A percentile compares a stretch with the other conserved stretches of the same genome.
Evolutionary conservation across 2,888 invertebrate species (phyloP).

Genomic region (Ochlodes sylvanus): DNA sequence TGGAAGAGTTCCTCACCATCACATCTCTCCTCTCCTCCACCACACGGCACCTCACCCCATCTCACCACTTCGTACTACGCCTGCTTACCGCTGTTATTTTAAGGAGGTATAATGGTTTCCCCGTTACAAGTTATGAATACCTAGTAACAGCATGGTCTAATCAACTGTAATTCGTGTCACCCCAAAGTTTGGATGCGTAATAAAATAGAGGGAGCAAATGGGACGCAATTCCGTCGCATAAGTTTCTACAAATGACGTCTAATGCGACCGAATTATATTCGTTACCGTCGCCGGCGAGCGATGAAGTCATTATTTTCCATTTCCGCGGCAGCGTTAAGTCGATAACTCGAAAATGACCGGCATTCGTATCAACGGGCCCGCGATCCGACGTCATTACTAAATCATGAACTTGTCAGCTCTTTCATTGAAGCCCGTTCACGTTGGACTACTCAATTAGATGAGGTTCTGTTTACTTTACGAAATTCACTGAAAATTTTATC

Average conservation of each 20-base stretch:
- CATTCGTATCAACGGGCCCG: conserved; percentile 69
- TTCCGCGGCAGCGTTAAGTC: conserved; percentile 78
- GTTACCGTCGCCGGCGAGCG: conserved; percentile 67
- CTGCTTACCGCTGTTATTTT: too few relatives aligned
- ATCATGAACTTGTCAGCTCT: conserved; percentile 56
- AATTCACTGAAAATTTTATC: neutral
- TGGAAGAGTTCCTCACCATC: too few relatives aligned
- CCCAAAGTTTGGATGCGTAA: conserved; percentile 24
- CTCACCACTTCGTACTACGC: too few relatives aligned
- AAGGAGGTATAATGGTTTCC: too few relatives aligned
- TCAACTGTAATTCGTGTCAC: conserved; percentile 24
- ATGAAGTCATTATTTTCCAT: conserved; percentile 84
- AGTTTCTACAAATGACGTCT: conserved; percentile 71
- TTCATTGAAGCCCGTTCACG: conserved; percentile 39
- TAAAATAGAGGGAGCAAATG: conserved; percentile 34
- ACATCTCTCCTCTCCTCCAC: too few relatives aligned
- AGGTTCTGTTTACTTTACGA: conserved; percentile 1
- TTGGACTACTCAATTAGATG: conserved; percentile 44
- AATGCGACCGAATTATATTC: conserved; percentile 78
- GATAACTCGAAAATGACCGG: conserved; percentile 84
- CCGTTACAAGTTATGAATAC: too few relatives aligned
- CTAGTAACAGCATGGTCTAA: neutral
- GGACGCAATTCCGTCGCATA: conserved; percentile 14
- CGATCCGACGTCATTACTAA: conserved; percentile 73
- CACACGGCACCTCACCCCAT: too few relatives aligned